phyloP scores from a whole-genome alignment of 2,888 invertebrate genomes.

The Philereme vetulata region DNA sequence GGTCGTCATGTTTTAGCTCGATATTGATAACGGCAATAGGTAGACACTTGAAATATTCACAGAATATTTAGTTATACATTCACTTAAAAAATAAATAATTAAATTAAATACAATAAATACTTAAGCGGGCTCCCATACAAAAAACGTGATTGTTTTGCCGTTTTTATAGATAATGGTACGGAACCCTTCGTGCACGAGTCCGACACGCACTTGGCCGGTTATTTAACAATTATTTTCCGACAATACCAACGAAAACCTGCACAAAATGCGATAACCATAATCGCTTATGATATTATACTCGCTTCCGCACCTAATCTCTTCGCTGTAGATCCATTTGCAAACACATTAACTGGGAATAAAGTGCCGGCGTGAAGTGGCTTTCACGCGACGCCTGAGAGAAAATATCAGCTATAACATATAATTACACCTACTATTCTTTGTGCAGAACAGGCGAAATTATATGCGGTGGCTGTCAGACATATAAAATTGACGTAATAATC shows the following conservation, averaged over 20 bases:
- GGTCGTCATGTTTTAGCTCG: too few relatives aligned
- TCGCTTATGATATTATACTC: constrained; percentile 41
- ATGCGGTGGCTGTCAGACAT: not conserved
- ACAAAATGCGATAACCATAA: constrained; percentile 41
- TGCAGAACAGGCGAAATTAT: not conserved
- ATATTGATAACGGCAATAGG: too few relatives aligned
- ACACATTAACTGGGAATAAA: constrained; percentile 42
- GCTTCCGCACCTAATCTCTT: constrained; percentile 42
- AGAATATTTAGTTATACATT: too few relatives aligned
- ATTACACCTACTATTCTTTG: constrained; percentile 32
- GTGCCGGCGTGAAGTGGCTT: constrained; percentile 39
- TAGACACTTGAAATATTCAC: too few relatives aligned
- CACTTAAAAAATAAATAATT: too few relatives aligned
- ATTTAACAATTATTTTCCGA: constrained; percentile 2
- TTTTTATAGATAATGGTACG: too few relatives aligned
- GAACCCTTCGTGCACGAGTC: too few relatives aligned
- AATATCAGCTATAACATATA: constrained; percentile 34
- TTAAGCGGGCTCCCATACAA: too few relatives aligned
- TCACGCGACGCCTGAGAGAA: constrained; percentile 32
- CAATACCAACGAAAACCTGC: constrained; percentile 24
- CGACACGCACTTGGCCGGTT: too few relatives aligned
- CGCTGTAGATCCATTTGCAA: constrained; percentile 42
- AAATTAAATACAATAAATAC: too few relatives aligned
- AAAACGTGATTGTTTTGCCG: too few relatives aligned
- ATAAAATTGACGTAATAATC: too few relatives aligned